phyloP scores from a whole-genome alignment of 2,888 invertebrate species.

The Cryptocephalus primarius region DNA sequence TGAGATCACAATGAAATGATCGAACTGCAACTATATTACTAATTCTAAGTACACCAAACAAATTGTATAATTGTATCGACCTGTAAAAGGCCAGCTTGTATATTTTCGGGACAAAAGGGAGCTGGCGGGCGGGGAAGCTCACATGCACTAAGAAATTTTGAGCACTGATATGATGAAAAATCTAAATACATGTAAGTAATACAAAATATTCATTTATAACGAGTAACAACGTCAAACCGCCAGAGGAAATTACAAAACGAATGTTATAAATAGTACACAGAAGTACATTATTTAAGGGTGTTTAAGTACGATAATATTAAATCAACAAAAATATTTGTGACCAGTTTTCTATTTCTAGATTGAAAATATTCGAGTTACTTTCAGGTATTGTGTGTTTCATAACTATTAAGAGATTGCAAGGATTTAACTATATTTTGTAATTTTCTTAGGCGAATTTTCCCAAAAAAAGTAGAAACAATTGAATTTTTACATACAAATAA shows the following conservation, averaged over 20 bases:
- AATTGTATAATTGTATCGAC: neutral
- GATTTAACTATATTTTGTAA: constrained; percentile 1
- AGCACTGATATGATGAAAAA: constrained; percentile 15
- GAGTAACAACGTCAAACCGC: neutral
- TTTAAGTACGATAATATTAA: neutral
- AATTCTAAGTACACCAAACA: neutral
- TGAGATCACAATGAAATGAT: constrained; percentile 28
- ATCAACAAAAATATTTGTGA: too few relatives aligned
- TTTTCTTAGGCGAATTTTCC: neutral
- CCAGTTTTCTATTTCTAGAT: too few relatives aligned
- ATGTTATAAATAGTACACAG: neutral
- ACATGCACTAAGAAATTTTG: constrained; percentile 19
- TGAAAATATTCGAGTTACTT: too few relatives aligned
- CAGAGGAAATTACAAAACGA: constrained; percentile 12
- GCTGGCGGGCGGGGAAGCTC: constrained; percentile 13
- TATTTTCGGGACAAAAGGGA: too few relatives aligned
- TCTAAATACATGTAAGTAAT: constrained; percentile 8
- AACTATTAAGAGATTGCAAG: neutral
- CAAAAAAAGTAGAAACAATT: neutral
- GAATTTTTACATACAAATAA: neutral
- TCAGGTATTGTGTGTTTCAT: neutral
- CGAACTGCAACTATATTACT: constrained; percentile 11
- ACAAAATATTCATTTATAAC: constrained; percentile 1
- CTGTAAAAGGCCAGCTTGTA: too few relatives aligned
- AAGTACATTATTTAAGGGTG: neutral